A percentile compares a stretch with the other conserved stretches of the same genome.
phyloP scores from a whole-genome alignment of 2,797 vertebrate genomes.

The Syndactyla subalaris region DNA sequence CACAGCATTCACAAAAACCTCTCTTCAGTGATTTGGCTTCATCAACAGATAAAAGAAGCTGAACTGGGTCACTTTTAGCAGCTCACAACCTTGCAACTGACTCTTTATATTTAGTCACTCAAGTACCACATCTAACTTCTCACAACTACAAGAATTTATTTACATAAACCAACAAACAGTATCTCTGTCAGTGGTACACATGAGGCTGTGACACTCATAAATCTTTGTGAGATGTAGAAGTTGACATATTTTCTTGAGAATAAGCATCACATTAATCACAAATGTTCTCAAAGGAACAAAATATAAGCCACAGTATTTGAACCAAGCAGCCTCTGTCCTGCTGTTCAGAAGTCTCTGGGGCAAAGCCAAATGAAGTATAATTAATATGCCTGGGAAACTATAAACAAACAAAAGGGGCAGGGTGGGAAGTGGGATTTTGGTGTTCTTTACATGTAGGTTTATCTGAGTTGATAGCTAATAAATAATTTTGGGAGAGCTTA shows the following conservation, averaged over 20 bases:
- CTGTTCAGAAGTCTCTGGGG: background rate
- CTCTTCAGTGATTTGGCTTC: background rate
- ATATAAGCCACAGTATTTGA: background rate
- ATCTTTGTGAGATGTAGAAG: background rate
- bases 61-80: background rate
- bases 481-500: background rate
- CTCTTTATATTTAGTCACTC: background rate
- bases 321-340: background rate
- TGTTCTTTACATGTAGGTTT: background rate
- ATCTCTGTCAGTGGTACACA: background rate
- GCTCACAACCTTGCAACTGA: background rate
- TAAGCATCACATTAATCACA: background rate
- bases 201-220: background rate
- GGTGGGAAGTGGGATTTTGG: background rate
- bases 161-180: background rate
- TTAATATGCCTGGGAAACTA: background rate
- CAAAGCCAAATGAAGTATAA: background rate
- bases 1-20: background rate
- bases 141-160: background rate
- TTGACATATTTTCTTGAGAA: background rate
- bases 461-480: background rate
- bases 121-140: background rate
- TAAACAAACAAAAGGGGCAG: background rate
- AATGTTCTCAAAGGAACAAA: background rate
- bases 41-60: background rate